Evolutionary conservation across 92 coral and sea anemone species (phyloP).

Genomic region (Epizoanthus ramosus): DNA sequence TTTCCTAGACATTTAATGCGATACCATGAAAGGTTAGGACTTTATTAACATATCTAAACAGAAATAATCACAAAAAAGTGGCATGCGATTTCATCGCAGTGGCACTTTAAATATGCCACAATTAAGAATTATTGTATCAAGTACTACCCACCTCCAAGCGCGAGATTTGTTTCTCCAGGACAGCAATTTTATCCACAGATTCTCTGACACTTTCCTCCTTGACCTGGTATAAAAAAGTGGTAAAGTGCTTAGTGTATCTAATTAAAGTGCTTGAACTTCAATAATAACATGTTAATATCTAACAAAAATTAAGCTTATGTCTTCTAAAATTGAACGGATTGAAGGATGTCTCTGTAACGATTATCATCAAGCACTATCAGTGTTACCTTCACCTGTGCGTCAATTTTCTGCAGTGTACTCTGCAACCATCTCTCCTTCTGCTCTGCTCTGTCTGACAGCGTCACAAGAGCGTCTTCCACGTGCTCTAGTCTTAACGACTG

Average conservation of each 20-base stretch:
- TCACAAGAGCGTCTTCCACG: constrained; percentile 11
- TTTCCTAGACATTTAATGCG: no score
- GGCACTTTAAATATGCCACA: no score
- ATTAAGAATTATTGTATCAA: no score
- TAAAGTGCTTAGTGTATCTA: no score
- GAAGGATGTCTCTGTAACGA: no score
- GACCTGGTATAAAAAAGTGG: background rate
- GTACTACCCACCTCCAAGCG: background rate
- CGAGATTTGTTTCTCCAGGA: background rate
- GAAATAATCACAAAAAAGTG: no score
- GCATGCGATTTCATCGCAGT: no score
- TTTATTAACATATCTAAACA: no score
- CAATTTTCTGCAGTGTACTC: background rate
- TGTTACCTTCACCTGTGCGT: constrained; percentile 12
- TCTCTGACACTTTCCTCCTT: background rate
- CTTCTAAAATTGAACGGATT: no score
- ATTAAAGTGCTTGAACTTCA: background rate
- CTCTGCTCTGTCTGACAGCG: constrained; percentile 17
- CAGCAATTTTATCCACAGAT: background rate
- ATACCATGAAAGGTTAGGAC: no score
- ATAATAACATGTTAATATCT: no score
- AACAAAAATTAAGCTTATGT: no score
- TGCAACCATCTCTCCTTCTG: background rate
- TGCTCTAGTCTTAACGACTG: constrained; percentile 17
- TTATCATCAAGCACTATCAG: background rate